Percentiles rank a stretch among this genome's conserved stretches.
These are phyloP conservation scores for Fabriciana adippe DNA, from an alignment of 2,888 invertebrate species.

Conservation along the genomic window DNA sequence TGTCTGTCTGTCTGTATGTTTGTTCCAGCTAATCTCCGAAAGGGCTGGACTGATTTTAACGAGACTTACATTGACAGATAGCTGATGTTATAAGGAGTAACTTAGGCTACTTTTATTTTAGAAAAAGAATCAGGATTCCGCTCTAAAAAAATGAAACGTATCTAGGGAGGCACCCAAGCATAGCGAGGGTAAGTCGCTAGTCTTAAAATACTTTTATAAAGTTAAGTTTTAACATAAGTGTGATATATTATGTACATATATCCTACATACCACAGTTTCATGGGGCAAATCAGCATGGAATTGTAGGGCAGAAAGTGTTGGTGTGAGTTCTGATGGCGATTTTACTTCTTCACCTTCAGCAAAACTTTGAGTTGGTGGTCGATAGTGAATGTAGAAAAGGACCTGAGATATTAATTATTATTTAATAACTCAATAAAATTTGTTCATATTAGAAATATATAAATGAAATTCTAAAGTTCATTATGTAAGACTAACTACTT, in stretches of 20 bases:
- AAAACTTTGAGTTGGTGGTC: conserved; percentile 84
- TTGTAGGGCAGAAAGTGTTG: conserved; percentile 91
- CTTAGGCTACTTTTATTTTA: too few species aligned
- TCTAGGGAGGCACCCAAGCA: too few species aligned
- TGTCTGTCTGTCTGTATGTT: too few species aligned
- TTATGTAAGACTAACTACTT: conserved; percentile 19
- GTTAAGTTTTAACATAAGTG: neutral
- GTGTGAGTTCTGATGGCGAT: conserved; percentile 83
- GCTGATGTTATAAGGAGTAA: too few species aligned
- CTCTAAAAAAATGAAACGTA: too few species aligned
- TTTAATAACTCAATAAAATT: neutral
- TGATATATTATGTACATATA: conserved; percentile 38
- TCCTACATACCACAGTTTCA: conserved; percentile 90
- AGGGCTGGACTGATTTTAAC: too few species aligned
- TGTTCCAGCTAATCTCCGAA: too few species aligned
- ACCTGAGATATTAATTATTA: conserved; percentile 74
- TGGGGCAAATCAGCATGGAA: conserved; percentile 93
- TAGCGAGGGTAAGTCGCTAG: too few species aligned
- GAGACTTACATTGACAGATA: too few species aligned
- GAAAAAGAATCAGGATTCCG: too few species aligned
- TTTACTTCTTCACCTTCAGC: conserved; percentile 84
- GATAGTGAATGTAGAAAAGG: conserved; percentile 91
- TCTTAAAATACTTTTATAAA: neutral
- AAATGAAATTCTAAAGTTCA: too few species aligned
- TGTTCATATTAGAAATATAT: neutral